phyloP scores from a whole-genome alignment of 2,888 invertebrate species.

The Heteromurus nitidus region DNA sequence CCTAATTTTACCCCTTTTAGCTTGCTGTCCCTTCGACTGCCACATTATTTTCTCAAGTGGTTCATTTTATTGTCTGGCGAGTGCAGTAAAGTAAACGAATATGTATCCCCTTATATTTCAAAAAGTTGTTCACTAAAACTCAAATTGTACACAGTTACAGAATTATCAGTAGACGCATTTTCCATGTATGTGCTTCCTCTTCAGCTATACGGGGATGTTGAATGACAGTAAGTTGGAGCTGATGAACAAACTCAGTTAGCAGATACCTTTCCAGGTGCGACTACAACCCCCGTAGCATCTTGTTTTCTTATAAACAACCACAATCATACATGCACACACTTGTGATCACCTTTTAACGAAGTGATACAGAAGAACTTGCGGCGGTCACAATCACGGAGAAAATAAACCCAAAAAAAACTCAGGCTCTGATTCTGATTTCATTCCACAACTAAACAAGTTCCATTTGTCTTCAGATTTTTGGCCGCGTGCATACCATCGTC shows the following conservation, averaged over 20 bases:
- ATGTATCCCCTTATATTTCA: no score
- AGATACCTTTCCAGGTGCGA: constrained; percentile 47
- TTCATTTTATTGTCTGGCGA: constrained; percentile 14
- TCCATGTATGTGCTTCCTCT: no score
- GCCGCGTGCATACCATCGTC: constrained; percentile 30
- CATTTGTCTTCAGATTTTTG: constrained; percentile 19
- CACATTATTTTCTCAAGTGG: constrained; percentile 7
- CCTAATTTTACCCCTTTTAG: constrained; percentile 41
- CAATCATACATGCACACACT: background rate
- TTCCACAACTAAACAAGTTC: constrained; percentile 17
- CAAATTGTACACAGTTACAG: no score
- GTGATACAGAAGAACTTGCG: background rate
- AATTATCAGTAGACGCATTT: no score
- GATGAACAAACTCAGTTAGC: background rate
- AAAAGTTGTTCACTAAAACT: no score
- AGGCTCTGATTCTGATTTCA: constrained; percentile 1
- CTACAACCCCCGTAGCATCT: background rate
- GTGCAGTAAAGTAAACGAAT: background rate
- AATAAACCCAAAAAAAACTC: constrained; percentile 5
- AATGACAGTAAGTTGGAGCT: no score
- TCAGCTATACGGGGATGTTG: no score
- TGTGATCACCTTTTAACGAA: background rate
- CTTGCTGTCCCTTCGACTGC: constrained; percentile 17
- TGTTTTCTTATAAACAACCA: background rate
- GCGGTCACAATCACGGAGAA: background rate